Evolutionary conservation across 2,888 invertebrate genomes (phyloP).

Genomic region (Anarsia innoxiella): DNA sequence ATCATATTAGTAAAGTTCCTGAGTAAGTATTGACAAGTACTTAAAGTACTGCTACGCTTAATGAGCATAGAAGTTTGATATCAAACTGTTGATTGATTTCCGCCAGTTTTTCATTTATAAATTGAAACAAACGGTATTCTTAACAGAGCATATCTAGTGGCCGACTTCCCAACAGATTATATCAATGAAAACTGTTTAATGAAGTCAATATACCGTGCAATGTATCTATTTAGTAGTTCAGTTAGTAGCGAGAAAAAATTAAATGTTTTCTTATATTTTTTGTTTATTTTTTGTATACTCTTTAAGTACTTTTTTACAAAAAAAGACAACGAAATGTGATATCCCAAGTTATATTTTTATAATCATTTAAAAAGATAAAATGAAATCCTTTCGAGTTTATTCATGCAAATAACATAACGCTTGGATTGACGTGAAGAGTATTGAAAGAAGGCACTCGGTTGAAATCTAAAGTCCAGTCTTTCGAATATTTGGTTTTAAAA

Average conservation of each 20-base stretch:
- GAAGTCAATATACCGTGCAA: slow-evolving; percentile 9
- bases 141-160: slow-evolving; percentile 28
- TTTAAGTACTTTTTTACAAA: too few species aligned
- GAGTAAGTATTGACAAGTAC: background rate
- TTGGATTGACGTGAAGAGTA: slow-evolving; percentile 23
- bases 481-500: slow-evolving; percentile 11
- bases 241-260: too few species aligned
- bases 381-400: slow-evolving; percentile 20
- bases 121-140: slow-evolving; percentile 20
- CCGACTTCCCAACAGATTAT: slow-evolving; percentile 25
- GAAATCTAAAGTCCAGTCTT: slow-evolving; percentile 18
- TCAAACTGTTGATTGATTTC: too few species aligned
- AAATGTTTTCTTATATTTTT: too few species aligned
- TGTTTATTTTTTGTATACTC: too few species aligned
- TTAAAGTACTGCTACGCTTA: background rate
- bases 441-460: slow-evolving; percentile 21
- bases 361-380: slow-evolving; percentile 1
- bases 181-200: slow-evolving; percentile 23
- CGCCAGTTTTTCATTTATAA: too few species aligned
- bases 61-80: background rate
- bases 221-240: background rate
- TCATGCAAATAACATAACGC: slow-evolving; percentile 26
- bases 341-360: background rate
- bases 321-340: background rate
- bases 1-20: background rate